phyloP scores from a whole-genome alignment of 2,797 vertebrate species.

The Diglossa cyanea region DNA sequence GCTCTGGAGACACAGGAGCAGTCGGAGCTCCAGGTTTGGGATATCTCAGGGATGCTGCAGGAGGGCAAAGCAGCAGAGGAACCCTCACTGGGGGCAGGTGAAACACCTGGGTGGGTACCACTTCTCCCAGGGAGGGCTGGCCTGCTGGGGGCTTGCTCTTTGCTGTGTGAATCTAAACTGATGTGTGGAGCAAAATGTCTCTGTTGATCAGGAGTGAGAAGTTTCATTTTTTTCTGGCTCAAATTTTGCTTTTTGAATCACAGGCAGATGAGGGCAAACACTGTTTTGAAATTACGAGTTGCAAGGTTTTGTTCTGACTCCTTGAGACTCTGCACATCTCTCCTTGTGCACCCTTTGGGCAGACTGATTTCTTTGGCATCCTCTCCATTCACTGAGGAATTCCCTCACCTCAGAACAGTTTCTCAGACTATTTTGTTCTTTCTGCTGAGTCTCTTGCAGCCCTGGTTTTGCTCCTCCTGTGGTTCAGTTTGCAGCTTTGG shows the following conservation, averaged over 20 bases:
- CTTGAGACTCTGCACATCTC: accelerated
- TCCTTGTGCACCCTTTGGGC: accelerated
- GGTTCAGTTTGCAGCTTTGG: background rate
- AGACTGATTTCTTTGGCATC: background rate
- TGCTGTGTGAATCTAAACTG: accelerated
- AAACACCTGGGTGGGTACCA: accelerated
- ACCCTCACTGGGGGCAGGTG: background rate
- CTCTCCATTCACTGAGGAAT: background rate
- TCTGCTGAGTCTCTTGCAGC: background rate
- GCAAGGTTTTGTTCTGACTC: background rate
- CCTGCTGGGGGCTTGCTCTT: background rate
- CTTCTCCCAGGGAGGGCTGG: background rate
- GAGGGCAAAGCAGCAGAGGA: no score
- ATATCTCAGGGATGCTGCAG: background rate
- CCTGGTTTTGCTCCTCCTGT: background rate
- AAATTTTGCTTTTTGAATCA: conserved; percentile 17
- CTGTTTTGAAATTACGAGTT: background rate
- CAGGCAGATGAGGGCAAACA: background rate
- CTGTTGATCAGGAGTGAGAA: background rate
- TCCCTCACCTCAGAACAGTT: background rate
- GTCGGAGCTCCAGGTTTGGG: accelerated
- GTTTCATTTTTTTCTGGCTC: background rate
- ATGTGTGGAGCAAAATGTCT: background rate
- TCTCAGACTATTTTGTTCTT: background rate
- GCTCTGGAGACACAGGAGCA: accelerated